phyloP scores from a whole-genome alignment of 1,140 invertebrate species.

The Cydia strobilella region DNA sequence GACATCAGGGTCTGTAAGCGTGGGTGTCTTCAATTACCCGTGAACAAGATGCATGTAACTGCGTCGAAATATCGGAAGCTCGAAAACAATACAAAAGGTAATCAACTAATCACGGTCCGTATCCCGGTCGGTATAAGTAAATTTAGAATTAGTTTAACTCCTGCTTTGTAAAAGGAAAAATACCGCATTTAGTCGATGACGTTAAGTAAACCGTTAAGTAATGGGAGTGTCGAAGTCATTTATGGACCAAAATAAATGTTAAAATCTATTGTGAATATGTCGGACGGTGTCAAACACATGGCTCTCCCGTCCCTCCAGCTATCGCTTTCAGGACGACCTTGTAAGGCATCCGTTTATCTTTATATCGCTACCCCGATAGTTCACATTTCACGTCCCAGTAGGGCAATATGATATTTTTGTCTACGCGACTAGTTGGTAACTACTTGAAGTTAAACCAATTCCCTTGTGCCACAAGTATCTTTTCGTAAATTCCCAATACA shows the following conservation, averaged over 20 bases:
- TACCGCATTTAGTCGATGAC: not conserved
- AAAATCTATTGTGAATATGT: constrained; percentile 14
- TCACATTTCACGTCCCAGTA: constrained; percentile 29
- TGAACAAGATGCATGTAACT: too few species aligned
- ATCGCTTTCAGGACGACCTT: constrained; percentile 38
- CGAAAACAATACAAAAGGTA: too few species aligned
- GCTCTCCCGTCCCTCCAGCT: constrained; percentile 13
- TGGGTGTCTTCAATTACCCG: too few species aligned
- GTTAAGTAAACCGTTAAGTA: not conserved
- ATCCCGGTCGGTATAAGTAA: too few species aligned
- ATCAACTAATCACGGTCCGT: too few species aligned
- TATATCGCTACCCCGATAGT: constrained; percentile 36
- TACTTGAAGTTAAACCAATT: constrained; percentile 11
- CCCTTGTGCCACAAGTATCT: not conserved
- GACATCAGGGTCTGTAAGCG: too few species aligned
- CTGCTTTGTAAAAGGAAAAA: not conserved
- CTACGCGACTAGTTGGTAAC: not conserved
- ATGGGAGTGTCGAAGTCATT: not conserved
- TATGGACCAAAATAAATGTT: constrained; percentile 9
- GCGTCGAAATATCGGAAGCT: too few species aligned
- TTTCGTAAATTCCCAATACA: not conserved
- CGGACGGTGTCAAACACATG: constrained; percentile 20
- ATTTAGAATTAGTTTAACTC: not conserved
- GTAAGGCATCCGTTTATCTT: constrained; percentile 39
- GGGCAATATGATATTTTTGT: constrained; percentile 30